phyloP scores from a whole-genome alignment of 2,113 vertebrate species.

The Myodes glareolus region DNA sequence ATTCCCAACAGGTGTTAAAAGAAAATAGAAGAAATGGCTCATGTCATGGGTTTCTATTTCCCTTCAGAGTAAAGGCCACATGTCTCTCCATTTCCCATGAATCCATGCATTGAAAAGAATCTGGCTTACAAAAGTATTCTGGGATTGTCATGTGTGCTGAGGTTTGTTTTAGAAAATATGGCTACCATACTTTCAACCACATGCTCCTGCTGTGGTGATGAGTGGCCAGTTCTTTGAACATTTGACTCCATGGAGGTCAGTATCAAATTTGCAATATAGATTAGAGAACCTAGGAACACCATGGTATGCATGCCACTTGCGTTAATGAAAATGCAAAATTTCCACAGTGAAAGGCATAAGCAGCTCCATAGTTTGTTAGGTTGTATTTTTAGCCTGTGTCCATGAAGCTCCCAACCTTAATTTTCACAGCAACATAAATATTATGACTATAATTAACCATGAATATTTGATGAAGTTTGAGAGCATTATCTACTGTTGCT shows the following conservation, averaged over 20 bases:
- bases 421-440: slow-evolving; percentile 79
- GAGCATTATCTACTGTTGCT: slow-evolving; percentile 70
- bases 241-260: background rate
- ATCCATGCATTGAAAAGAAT: slow-evolving; percentile 11
- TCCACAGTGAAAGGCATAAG: slow-evolving; percentile 52
- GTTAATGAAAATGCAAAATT: slow-evolving; percentile 50
- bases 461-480: slow-evolving; percentile 81
- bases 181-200: background rate
- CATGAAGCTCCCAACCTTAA: slow-evolving; percentile 74
- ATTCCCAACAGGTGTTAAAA: background rate
- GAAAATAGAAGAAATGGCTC: background rate
- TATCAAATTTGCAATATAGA: background rate
- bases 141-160: background rate
- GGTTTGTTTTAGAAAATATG: background rate
- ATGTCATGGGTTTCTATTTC: background rate
- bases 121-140: background rate
- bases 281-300: background rate
- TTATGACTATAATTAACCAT: slow-evolving; percentile 80
- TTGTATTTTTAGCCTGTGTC: slow-evolving; percentile 69
- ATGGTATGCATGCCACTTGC: background rate
- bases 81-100: background rate
- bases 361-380: slow-evolving; percentile 17
- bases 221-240: background rate
- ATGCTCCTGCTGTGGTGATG: background rate
- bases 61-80: background rate